Base-by-base conservation (phyloP, 1,140 invertebrate genomes). In the Solenopsis fugax region DNA sequence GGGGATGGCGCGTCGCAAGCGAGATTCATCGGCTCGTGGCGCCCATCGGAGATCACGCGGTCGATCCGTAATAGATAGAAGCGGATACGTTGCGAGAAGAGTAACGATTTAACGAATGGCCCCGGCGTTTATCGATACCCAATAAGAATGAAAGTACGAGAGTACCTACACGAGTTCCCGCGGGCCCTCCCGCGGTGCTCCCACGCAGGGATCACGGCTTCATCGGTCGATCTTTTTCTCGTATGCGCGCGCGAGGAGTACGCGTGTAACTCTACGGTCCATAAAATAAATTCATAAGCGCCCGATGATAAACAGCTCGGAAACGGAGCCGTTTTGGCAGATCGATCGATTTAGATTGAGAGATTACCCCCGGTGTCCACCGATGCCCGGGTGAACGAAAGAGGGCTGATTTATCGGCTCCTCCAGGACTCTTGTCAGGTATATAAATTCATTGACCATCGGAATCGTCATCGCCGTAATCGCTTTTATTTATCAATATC, bases 271-370 rank as follows among this genome's bases (percentile, higher is more conserved):
- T 72, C 62, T 76, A n/a, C 67, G 87, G 54, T 50, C 71, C 72
- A 71, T 77, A 77, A 89, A 91, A 92, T 91, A 87, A 91, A 92
- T 93, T 92, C 81, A 87, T 89, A 89, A 88, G 77, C 64, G 85
- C 69, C 64, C 58, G 81, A 89, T 92, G 92, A 92, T 93, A 91
- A 91, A 93, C 91, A 90, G 91, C 89, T 87, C 87, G 84, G 88
- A 92, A 93, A 94, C 89, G 86, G 91, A 92, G 92, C 91, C 91
- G 90, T 92, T 88, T 90, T 87, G 90, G 88, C 90, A 89, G 90
- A 93, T 92, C 91, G 89, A 93, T 91, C 93, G 92, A 95, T 94
- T 94, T 93, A 94, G 94, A 95, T 95, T 92, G 90, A 92, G 93
- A 94, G 94, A 94, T 94, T 94, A 92, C 88, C 89, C 87, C 89